phyloP scores from a whole-genome alignment of 2,888 invertebrate species.

The Nudaria mundana region DNA sequence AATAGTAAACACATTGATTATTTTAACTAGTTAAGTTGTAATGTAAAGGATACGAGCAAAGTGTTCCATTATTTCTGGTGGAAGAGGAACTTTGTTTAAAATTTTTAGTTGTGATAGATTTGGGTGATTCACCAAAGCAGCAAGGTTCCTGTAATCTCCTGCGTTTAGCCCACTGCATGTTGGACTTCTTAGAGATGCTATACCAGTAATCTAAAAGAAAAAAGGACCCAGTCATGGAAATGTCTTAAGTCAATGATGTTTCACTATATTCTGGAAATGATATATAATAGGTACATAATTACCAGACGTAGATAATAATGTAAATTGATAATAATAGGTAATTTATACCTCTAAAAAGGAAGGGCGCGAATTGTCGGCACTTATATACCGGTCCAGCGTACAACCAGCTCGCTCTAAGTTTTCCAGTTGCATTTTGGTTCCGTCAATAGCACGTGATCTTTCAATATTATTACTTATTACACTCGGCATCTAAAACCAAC shows the following conservation, averaged over 20 bases:
- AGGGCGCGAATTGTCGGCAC: constrained; percentile 86
- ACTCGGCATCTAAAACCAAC: constrained; percentile 68
- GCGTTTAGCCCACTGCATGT: constrained; percentile 95
- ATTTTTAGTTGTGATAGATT: constrained; percentile 90
- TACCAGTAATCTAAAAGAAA: constrained; percentile 79
- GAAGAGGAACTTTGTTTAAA: constrained; percentile 92
- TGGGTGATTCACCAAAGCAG: constrained; percentile 84
- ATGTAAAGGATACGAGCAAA: constrained; percentile 93
- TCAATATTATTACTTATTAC: constrained; percentile 55
- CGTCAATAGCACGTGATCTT: constrained; percentile 49
- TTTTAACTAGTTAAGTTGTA: not conserved
- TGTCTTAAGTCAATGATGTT: not conserved
- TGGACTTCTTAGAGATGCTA: constrained; percentile 85
- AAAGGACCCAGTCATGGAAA: not conserved
- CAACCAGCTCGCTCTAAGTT: constrained; percentile 89
- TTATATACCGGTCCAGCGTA: constrained; percentile 88
- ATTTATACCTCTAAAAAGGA: constrained; percentile 83
- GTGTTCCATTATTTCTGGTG: constrained; percentile 96
- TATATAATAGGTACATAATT: too few species aligned
- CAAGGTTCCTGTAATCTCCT: constrained; percentile 93
- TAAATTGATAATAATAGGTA: too few species aligned
- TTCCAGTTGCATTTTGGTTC: constrained; percentile 80
- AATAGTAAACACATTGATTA: too few species aligned
- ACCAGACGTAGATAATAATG: too few species aligned
- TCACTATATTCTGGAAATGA: too few species aligned